Evolutionary conservation across 2,888 invertebrate species (phyloP).

Genomic region (Tiphia femorata): DNA sequence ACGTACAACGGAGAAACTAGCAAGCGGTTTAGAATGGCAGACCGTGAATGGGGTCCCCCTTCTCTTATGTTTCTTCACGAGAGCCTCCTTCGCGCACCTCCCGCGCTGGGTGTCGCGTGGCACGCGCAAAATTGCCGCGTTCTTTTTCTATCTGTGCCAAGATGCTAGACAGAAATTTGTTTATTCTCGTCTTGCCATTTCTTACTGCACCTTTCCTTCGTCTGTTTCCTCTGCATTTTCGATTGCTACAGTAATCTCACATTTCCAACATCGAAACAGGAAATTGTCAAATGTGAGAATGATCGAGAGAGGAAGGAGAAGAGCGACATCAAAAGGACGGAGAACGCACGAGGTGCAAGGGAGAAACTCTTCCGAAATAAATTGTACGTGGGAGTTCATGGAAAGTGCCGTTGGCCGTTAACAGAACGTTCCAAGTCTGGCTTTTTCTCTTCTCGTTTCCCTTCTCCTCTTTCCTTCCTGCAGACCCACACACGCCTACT

Average conservation of each 20-base stretch:
- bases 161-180: no score
- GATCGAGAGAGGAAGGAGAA: not conserved
- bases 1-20: no score
- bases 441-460: not conserved
- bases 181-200: no score
- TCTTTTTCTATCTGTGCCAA: no score
- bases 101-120: no score
- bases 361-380: constrained; percentile 24
- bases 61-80: no score
- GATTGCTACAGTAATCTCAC: constrained; percentile 14
- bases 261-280: constrained; percentile 14
- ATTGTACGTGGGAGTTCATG: constrained; percentile 26
- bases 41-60: no score
- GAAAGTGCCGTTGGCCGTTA: constrained; percentile 28
- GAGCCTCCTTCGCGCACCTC: no score
- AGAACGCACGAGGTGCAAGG: constrained; percentile 10
- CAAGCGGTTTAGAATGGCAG: no score
- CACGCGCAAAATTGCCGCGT: no score
- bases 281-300: not conserved
- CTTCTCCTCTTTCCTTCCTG: constrained; percentile 1
- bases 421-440: constrained; percentile 5
- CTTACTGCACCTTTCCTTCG: no score
- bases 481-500: not conserved
- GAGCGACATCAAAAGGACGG: not conserved
- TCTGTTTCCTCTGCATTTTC: no score